A percentile compares a stretch with the other conserved stretches of the same genome.
Evolutionary conservation across 2,888 invertebrate genomes (phyloP).

Genomic region (Chironomus tentans): DNA sequence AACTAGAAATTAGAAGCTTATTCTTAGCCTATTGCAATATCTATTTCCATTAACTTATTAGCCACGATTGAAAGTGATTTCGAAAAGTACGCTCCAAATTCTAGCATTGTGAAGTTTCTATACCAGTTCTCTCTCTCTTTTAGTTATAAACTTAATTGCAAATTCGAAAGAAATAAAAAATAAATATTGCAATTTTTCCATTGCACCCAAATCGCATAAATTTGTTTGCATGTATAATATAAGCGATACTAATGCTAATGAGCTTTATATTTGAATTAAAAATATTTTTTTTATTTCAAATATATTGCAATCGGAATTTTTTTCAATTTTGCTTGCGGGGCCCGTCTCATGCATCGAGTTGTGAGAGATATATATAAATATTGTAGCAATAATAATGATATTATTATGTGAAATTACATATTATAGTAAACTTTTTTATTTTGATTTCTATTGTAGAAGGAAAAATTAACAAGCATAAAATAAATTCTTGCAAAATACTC

Average conservation of each 20-base stretch:
- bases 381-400: not conserved
- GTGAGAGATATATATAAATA: not conserved
- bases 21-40: no score
- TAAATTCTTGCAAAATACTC: conserved; percentile 5
- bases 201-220: no score
- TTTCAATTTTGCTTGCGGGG: not conserved
- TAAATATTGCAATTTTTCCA: not conserved
- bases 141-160: not conserved
- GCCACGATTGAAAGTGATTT: not conserved
- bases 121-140: no score
- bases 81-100: not conserved
- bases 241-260: not conserved
- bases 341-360: no score
- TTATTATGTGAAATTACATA: not conserved
- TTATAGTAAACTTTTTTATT: not conserved
- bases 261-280: not conserved
- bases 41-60: no score
- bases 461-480: not conserved
- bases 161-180: not conserved
- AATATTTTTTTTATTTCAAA: not conserved
- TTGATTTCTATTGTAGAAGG: not conserved
- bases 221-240: no score
- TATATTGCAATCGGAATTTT: not conserved
- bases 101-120: not conserved
- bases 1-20: no score